Base-by-base conservation (phyloP, 2,113 vertebrate genomes). In the Dicentrarchus labrax region DNA sequence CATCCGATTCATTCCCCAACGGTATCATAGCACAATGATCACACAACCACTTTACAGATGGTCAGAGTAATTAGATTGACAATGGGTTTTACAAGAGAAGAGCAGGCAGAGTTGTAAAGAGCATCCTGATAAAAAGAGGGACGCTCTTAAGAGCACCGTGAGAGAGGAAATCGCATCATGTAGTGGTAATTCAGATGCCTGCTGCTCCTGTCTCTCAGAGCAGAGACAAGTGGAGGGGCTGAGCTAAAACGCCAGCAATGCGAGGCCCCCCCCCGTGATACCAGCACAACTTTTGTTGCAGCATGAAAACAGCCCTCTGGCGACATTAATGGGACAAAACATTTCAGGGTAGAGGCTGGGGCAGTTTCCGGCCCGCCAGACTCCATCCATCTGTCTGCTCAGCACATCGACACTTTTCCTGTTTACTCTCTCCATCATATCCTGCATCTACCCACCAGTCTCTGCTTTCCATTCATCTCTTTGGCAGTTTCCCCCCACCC, bases 371-470 rank as follows among this genome's bases (percentile, higher is more conserved):
- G 72, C 64, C 82, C 12, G 50, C 86, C 89, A 86, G 88, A 82
- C 84, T 91, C 84, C 79, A 91, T 91, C 68, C 88, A 89, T 93
- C 91, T 88, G 84, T 93, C 75, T 87, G 78, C 85, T 67, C 17
- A 13, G 70, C 72, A 80, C 86, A 86, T 88, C 70, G 78, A 82
- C 80, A 85, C 79, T 88, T 88, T 85, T 74, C 50, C 72, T 87
- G 84, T 91, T 91, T 88, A 64, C 64, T 77, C 89, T 85, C 81
- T 91, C 86, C 89, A 90, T 93, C 94, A 93, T 85, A 81, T 59
- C 68, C 86, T 53, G 38, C 87, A 82, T 84, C 79, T 80, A 80
- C 82, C 76, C 88, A 80, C 87, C 54, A 68, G 79, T 51, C 72
- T 30, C 81, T 72, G 41, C 80, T 84, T 61, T 85, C 68, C 78